Conservation (phyloP, 2,888 invertebrate genomes). For the Agrenia bidenticulata region DNA sequence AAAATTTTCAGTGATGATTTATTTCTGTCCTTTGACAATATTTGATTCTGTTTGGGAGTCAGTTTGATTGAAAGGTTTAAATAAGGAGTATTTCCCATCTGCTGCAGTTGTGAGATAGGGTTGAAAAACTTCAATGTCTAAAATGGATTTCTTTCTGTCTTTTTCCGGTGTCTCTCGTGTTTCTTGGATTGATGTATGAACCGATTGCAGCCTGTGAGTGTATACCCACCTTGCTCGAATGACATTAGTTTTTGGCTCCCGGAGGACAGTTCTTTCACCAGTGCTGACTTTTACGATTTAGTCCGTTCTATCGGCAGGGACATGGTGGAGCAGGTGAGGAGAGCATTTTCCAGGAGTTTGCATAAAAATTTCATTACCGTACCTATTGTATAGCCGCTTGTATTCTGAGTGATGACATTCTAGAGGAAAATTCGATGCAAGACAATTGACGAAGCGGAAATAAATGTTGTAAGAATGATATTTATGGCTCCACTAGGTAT, state of each 20-base stretch:
- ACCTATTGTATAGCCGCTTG: slow-evolving; percentile 2
- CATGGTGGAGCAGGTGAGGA: slow-evolving; percentile 80
- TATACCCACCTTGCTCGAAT: slow-evolving; percentile 81
- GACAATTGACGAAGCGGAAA: not conserved
- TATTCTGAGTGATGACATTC: not conserved
- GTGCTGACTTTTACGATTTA: slow-evolving; percentile 88
- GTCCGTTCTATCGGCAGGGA: slow-evolving; percentile 86
- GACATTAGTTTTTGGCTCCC: slow-evolving; percentile 98
- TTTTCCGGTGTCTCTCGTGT: slow-evolving; percentile 17
- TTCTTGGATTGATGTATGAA: slow-evolving; percentile 4
- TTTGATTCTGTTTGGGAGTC: slow-evolving; percentile 13
- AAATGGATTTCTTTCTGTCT: slow-evolving; percentile 23
- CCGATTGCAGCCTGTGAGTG: slow-evolving; percentile 69
- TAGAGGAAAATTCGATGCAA: not conserved
- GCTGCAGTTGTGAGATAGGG: not conserved
- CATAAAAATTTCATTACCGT: slow-evolving; percentile 4
- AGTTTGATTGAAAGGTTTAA: slow-evolving; percentile 35
- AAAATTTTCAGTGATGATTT: slow-evolving; percentile 24
- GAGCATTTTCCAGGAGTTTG: not conserved
- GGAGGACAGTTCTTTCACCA: slow-evolving; percentile 64
- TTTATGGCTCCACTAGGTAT: slow-evolving; percentile 62
- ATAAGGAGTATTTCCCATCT: slow-evolving; percentile 15
- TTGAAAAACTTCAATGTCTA: not conserved
- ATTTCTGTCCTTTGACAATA: slow-evolving; percentile 20
- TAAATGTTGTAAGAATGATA: not conserved